phyloP scores from a whole-genome alignment of 2,113 vertebrate genomes.

The Oncorhynchus clarkii region DNA sequence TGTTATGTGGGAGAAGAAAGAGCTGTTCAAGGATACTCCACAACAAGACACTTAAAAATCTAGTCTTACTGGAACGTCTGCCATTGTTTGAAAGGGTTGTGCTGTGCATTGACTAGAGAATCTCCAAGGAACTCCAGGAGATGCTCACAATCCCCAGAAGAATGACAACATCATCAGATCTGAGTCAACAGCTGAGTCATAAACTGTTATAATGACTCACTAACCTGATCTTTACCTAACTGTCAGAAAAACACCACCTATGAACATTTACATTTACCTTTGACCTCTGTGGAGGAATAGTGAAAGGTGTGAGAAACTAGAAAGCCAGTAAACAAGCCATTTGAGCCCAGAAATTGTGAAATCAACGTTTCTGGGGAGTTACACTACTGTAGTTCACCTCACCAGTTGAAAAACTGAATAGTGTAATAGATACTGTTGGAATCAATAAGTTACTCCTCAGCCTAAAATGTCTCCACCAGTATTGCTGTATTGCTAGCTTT shows the following conservation, averaged over 20 bases:
- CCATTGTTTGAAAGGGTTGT: too few relatives aligned
- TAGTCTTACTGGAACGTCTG: neutral
- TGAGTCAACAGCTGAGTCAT: neutral
- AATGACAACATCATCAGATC: neutral
- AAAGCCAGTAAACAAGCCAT: too few relatives aligned
- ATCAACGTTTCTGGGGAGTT: too few relatives aligned
- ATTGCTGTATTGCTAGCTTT: too few relatives aligned
- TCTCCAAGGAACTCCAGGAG: neutral
- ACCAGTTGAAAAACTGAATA: too few relatives aligned
- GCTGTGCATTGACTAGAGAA: neutral
- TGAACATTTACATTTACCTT: neutral
- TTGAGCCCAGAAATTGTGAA: too few relatives aligned
- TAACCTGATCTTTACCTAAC: neutral
- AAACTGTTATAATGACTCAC: too few relatives aligned
- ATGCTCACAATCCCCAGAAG: neutral
- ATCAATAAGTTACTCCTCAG: too few relatives aligned
- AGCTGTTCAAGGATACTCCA: conserved; percentile 39
- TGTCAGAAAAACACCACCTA: neutral
- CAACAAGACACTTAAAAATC: conserved; percentile 3
- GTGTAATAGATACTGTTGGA: too few relatives aligned
- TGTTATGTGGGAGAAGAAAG: neutral
- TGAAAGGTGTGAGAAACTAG: too few relatives aligned
- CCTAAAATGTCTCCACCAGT: too few relatives aligned
- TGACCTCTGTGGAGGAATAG: neutral
- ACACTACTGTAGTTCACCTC: too few relatives aligned